Conservation (phyloP, 2,888 invertebrate genomes). For the Hypomecis punctinalis region DNA sequence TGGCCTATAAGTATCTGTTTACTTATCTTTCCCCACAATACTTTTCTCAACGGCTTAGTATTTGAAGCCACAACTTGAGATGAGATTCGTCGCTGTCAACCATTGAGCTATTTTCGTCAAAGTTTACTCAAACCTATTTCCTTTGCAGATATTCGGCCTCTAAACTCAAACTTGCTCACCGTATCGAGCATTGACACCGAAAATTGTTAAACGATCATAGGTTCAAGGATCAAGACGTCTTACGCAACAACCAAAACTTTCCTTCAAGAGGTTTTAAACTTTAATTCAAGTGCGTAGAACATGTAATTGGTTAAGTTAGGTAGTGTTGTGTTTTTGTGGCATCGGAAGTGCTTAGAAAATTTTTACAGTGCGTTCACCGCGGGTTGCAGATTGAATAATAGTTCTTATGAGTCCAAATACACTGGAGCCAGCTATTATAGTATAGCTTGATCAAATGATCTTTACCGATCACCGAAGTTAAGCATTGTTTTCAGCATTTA, state of each 20-base stretch:
- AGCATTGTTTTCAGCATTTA: no score
- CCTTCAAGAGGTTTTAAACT: slow-evolving; percentile 8
- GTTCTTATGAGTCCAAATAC: neutral
- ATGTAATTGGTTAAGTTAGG: neutral
- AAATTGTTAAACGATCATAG: slow-evolving; percentile 31
- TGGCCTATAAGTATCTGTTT: no score
- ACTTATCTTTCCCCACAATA: no score
- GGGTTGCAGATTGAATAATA: neutral
- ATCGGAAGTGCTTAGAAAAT: slow-evolving; percentile 32
- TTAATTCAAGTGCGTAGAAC: neutral
- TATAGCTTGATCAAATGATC: no score
- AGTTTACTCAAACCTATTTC: neutral
- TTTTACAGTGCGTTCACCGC: slow-evolving; percentile 29
- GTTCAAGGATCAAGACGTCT: slow-evolving; percentile 34
- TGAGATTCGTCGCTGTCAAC: no score
- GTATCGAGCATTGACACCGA: slow-evolving; percentile 43
- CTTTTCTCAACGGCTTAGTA: no score
- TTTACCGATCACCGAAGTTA: no score
- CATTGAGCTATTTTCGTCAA: no score
- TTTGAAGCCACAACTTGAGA: no score
- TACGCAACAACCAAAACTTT: slow-evolving; percentile 5
- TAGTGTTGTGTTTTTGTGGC: slow-evolving; percentile 14
- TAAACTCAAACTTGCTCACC: slow-evolving; percentile 33
- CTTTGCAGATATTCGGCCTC: slow-evolving; percentile 26
- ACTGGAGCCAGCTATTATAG: no score